phyloP scores from a whole-genome alignment of 1,140 invertebrate genomes.

The Ooceraea biroi region DNA sequence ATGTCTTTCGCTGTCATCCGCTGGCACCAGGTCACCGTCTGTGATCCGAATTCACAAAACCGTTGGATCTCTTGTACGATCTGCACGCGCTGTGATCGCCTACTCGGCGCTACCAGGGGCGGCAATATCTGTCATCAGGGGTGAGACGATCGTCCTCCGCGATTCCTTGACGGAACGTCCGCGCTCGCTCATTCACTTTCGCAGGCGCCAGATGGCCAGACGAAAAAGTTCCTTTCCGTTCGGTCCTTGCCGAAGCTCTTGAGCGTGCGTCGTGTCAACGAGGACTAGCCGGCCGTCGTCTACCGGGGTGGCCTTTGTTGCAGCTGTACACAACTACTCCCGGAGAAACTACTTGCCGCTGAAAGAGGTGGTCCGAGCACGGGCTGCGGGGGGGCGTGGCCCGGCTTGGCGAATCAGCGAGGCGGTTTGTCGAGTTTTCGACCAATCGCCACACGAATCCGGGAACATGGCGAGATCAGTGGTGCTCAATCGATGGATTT shows the following conservation, averaged over 20 bases:
- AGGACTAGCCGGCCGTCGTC: constrained; percentile 79
- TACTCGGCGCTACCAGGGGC: constrained; percentile 3
- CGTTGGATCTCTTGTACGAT: neutral
- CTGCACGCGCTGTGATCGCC: constrained; percentile 1
- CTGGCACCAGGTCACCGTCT: neutral
- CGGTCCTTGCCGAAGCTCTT: constrained; percentile 69
- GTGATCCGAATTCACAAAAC: neutral
- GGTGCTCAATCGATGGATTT: constrained; percentile 77
- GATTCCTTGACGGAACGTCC: constrained; percentile 8
- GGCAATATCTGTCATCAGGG: neutral
- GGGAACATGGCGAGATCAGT: constrained; percentile 83
- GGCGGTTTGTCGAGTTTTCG: neutral
- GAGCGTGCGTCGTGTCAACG: constrained; percentile 81
- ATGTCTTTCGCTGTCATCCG: constrained; percentile 3
- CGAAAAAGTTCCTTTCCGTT: constrained; percentile 38
- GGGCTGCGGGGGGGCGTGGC: constrained; percentile 68
- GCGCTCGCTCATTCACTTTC: constrained; percentile 14
- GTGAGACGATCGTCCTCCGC: neutral
- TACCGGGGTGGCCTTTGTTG: constrained; percentile 74
- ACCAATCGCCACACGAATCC: constrained; percentile 73
- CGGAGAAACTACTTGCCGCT: constrained; percentile 13
- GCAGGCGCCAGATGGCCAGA: constrained; percentile 40
- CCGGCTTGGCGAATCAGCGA: constrained; percentile 69
- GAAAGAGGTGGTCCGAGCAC: constrained; percentile 70
- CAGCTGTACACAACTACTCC: constrained; percentile 75